Conservation (phyloP, 1,140 invertebrate genomes). For the Vanessa atalanta region DNA sequence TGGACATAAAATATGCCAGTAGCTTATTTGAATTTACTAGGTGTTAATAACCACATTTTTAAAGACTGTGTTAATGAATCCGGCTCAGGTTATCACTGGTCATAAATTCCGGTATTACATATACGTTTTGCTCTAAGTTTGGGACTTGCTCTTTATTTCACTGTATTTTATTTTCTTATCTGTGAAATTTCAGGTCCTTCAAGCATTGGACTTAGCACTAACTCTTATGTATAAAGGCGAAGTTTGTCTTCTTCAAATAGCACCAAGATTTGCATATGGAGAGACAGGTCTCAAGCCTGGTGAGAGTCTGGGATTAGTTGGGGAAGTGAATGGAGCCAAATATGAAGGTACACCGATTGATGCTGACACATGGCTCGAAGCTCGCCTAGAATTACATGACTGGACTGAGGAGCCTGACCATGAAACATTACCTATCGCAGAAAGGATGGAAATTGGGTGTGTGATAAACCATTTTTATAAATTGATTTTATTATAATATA, state of each 20-base stretch:
- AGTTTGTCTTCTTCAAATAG: conserved; percentile 85
- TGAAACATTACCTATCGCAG: conserved; percentile 68
- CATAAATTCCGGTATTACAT: too few relatives aligned
- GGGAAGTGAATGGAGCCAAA: conserved; percentile 84
- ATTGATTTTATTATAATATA: not conserved
- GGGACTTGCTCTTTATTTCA: too few relatives aligned
- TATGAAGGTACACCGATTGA: conserved; percentile 63
- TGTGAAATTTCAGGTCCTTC: conserved; percentile 78
- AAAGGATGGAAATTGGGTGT: conserved; percentile 76
- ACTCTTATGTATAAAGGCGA: conserved; percentile 92
- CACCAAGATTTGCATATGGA: conserved; percentile 89
- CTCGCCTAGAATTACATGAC: conserved; percentile 65
- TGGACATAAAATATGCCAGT: too few relatives aligned
- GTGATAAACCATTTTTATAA: conserved; percentile 11
- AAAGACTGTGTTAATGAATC: too few relatives aligned
- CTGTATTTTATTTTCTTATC: not conserved
- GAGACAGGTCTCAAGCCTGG: conserved; percentile 84
- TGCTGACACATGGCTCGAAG: conserved; percentile 63
- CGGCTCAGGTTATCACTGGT: too few relatives aligned
- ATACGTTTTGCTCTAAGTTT: too few relatives aligned
- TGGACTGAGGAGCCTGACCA: conserved; percentile 74
- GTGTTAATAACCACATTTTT: too few relatives aligned
- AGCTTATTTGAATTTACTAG: too few relatives aligned
- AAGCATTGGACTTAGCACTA: conserved; percentile 91
- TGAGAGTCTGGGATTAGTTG: conserved; percentile 84